Evolutionary conservation across 2,113 vertebrate genomes (phyloP).

Genomic region (Ophthalmolycus amberensis): DNA sequence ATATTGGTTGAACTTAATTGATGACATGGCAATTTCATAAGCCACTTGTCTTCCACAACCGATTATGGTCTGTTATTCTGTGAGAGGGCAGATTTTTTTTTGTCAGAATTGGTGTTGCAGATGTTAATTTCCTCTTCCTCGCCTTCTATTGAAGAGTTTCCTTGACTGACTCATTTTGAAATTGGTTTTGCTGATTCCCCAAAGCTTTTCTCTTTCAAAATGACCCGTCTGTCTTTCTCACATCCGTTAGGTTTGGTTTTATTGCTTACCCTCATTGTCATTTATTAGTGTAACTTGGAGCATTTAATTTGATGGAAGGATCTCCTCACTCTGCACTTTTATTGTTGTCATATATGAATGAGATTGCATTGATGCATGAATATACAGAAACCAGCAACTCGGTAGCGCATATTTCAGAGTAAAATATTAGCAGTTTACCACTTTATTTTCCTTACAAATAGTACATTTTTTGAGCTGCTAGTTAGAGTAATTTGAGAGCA

Average conservation of each 20-base stretch:
- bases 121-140: slow-evolving; percentile 10
- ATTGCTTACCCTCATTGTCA: background rate
- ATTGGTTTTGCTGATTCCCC: slow-evolving; percentile 11
- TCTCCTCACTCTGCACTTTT: background rate
- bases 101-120: background rate
- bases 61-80: background rate
- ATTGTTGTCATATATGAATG: background rate
- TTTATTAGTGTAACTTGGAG: background rate
- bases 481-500: no score
- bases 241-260: background rate
- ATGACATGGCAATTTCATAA: slow-evolving; percentile 13
- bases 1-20: slow-evolving; percentile 14
- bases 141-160: background rate
- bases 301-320: slow-evolving; percentile 8
- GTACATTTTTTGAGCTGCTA: background rate
- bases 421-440: background rate
- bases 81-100: background rate
- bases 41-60: slow-evolving; percentile 1
- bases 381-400: background rate
- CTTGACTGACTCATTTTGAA: slow-evolving; percentile 12
- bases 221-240: background rate
- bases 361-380: background rate
- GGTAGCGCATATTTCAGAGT: background rate
- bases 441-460: background rate
- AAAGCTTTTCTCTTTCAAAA: slow-evolving; percentile 5